A percentile compares a stretch with the other conserved stretches of the same genome.
Evolutionary conservation across 2,113 vertebrate species (phyloP).

Genomic region (Mus pahari): DNA sequence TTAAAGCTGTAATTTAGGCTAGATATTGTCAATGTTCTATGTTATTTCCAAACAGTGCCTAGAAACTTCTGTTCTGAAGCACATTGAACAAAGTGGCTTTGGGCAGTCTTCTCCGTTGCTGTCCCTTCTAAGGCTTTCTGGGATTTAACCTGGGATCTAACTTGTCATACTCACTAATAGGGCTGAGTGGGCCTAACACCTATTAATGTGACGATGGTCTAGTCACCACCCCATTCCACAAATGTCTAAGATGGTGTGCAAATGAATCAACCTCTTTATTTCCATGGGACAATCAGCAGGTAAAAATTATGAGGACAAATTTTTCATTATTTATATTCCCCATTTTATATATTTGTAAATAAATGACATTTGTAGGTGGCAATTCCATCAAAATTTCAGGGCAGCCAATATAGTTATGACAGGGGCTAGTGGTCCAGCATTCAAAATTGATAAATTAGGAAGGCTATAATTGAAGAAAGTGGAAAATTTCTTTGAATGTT

Average conservation of each 20-base stretch:
- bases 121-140: neutral
- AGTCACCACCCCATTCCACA: neutral
- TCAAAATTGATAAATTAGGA: slow-evolving; percentile 59
- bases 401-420: slow-evolving; percentile 28
- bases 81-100: neutral
- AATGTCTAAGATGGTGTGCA: neutral
- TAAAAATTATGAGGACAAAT: slow-evolving; percentile 37
- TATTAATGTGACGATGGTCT: neutral
- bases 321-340: slow-evolving; percentile 38
- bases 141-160: too few relatives aligned
- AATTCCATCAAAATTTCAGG: slow-evolving; percentile 41
- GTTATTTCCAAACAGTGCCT: neutral
- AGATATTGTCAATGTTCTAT: neutral
- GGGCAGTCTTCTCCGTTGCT: neutral
- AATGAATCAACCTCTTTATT: neutral
- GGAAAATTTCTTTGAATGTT: slow-evolving; percentile 48
- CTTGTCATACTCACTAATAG: neutral
- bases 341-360: slow-evolving; percentile 64
- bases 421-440: slow-evolving; percentile 49
- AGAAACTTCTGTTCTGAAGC: neutral
- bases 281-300: slow-evolving; percentile 5
- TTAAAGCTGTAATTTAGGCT: slow-evolving; percentile 22
- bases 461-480: slow-evolving; percentile 5
- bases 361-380: slow-evolving; percentile 47
- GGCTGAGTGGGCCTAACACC: neutral